Evolutionary conservation across 37 sponge, comb jelly and placozoan species (phyloP).

Genomic region (Theonella swinhoei): DNA sequence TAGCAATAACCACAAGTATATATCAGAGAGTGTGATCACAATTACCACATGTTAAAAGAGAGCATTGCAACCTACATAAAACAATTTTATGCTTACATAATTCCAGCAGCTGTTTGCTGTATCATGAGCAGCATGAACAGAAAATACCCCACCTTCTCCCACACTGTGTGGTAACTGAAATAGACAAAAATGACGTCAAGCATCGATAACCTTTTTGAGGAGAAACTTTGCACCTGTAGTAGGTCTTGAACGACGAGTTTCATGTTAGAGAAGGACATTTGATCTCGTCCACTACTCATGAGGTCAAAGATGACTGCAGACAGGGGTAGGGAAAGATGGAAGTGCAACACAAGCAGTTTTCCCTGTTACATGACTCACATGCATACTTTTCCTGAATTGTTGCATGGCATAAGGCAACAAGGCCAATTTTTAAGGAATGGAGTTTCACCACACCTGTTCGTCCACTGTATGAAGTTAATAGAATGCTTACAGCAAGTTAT

Average conservation of each 20-base stretch:
- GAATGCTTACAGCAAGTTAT: background rate
- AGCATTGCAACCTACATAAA: background rate
- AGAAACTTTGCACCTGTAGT: slow-evolving; percentile 38
- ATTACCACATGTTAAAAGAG: background rate
- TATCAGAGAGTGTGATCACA: background rate
- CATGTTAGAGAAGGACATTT: slow-evolving; percentile 23
- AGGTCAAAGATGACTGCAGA: slow-evolving; percentile 45
- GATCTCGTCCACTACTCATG: slow-evolving; percentile 9
- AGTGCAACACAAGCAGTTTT: too few species aligned
- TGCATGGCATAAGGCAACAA: slow-evolving; percentile 54
- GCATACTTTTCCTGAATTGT: slow-evolving; percentile 69
- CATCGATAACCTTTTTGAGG: too few species aligned
- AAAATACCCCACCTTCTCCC: slow-evolving; percentile 43
- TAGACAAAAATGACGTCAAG: background rate
- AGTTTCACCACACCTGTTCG: slow-evolving; percentile 67
- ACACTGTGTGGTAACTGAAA: slow-evolving; percentile 46
- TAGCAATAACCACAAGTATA: background rate
- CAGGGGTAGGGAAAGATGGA: background rate
- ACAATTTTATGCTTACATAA: slow-evolving; percentile 11
- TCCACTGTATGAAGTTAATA: slow-evolving; percentile 47
- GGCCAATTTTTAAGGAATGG: slow-evolving; percentile 41
- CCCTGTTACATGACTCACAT: slow-evolving; percentile 46
- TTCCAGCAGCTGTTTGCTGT: slow-evolving; percentile 56
- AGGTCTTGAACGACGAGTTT: slow-evolving; percentile 41
- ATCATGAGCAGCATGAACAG: slow-evolving; percentile 2